These are phyloP conservation scores for Sinotaia quadrata DNA, from an alignment of 2,888 invertebrate genomes.

Conservation along the genomic window DNA sequence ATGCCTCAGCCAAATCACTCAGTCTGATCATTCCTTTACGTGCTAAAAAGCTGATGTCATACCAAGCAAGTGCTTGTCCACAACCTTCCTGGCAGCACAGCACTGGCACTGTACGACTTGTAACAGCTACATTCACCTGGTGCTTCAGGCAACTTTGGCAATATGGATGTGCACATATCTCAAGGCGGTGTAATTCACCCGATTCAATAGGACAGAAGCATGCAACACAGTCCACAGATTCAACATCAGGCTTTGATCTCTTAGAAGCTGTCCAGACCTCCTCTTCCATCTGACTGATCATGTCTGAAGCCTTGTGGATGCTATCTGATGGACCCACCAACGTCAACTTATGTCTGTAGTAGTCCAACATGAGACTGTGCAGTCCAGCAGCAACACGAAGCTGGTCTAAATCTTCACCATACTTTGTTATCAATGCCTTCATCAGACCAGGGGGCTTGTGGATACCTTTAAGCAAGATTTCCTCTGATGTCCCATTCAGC, in stretches of 20 bases:
- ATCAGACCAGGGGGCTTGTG: slow-evolving; percentile 52
- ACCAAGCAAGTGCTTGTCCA: slow-evolving; percentile 43
- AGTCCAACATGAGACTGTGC: slow-evolving; percentile 1
- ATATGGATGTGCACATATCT: slow-evolving; percentile 65
- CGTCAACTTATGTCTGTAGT: slow-evolving; percentile 37
- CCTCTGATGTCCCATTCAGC: slow-evolving; percentile 11
- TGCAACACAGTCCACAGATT: slow-evolving; percentile 51
- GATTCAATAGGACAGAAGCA: slow-evolving; percentile 58
- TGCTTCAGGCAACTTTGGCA: slow-evolving; percentile 54
- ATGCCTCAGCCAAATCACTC: slow-evolving; percentile 37
- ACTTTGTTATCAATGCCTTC: slow-evolving; percentile 48
- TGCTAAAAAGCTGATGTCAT: slow-evolving; percentile 43
- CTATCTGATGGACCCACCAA: slow-evolving; percentile 42
- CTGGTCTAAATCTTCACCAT: slow-evolving; percentile 41
- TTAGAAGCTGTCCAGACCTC: background rate
- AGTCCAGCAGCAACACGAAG: background rate
- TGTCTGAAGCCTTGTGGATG: slow-evolving; percentile 34
- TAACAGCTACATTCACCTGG: slow-evolving; percentile 44
- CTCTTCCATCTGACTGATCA: slow-evolving; percentile 30
- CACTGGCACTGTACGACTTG: slow-evolving; percentile 53
- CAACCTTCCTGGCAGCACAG: slow-evolving; percentile 56
- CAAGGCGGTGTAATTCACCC: slow-evolving; percentile 51
- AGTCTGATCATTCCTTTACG: slow-evolving; percentile 34
- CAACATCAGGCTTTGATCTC: background rate
- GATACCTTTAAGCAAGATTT: slow-evolving; percentile 43